Evolutionary conservation across 2,113 vertebrate species (phyloP), one percentile per base, ranked within the genome.

Genomic region (Myiozetetes cayanensis): DNA sequence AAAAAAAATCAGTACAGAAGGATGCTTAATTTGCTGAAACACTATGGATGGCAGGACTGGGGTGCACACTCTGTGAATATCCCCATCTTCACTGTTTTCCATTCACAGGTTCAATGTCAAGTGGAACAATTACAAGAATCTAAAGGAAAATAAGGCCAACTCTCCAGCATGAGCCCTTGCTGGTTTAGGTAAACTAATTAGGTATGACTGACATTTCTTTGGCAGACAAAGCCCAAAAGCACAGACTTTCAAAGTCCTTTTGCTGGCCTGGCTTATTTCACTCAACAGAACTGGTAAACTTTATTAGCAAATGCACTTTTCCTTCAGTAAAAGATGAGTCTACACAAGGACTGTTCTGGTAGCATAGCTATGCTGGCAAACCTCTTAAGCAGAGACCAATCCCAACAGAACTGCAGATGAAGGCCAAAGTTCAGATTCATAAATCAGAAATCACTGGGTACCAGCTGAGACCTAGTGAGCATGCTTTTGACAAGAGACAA

Each of bases 241-340:
- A 74, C 31, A 80, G 84, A 89, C 72, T 86, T 90, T 83, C 67
- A 73, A 87, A 95, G 75, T 72, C 30, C 43, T 83, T 84, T 90
- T 77, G 28, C 55, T 84, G 49, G 10, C 72, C 68, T 96, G 93
- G 55, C 39, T 94, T 85, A 65, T 89, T 81, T 96, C 87, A 82
- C 39, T 91, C 85, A 93, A 52, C 85, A 87, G 75, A 91, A 58
- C 41, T 46, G n/a, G 68, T 62, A 46, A 86, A 84, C 31, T 77
- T 73, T 44, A 83, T 47, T 61, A 81, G 47, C n/a, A 78, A 95
- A 88, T 10, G 16, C 61, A 75, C 80, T 91, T 93, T 91, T 70
- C 47, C 47, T 55, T 81, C 35, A 55, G 66, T 33, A 82, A 74
- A 75, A 75, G 77, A 71, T 43, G 44, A 47, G 31, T 62, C 50